These are phyloP conservation scores for Microtus montanus DNA, from an alignment of 2,113 vertebrate species.

Conservation along the genomic window DNA sequence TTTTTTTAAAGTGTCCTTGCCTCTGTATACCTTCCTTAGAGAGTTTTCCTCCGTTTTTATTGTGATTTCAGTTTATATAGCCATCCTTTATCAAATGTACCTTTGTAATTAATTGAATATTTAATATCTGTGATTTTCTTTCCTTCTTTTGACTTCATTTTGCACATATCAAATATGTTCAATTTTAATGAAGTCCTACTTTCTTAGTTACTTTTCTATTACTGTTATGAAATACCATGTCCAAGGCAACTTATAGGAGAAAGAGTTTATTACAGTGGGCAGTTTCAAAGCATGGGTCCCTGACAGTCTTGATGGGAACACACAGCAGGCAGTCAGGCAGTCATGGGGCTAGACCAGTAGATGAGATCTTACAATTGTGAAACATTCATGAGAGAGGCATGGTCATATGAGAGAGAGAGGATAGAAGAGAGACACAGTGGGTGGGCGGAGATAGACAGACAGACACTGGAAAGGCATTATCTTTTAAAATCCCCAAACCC, in stretches of 20 bases:
- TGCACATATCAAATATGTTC: not conserved
- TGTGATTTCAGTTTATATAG: not conserved
- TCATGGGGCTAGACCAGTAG: rapidly evolving
- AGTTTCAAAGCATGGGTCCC: not conserved
- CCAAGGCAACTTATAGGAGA: not conserved
- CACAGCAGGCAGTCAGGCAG: not conserved
- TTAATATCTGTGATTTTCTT: not conserved
- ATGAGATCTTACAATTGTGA: not conserved
- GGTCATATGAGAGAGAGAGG: not conserved
- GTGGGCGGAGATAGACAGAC: not conserved
- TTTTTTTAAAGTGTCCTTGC: not conserved
- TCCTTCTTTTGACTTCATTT: not conserved
- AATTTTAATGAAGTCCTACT: not conserved
- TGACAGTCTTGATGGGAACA: not conserved
- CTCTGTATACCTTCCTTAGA: not conserved
- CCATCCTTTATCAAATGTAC: not conserved
- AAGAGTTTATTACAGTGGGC: not conserved
- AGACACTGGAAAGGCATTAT: not conserved
- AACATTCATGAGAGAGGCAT: not conserved
- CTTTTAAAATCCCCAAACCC: not conserved
- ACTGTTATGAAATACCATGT: not conserved
- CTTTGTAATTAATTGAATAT: not conserved
- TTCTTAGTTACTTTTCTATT: not conserved
- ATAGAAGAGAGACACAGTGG: not conserved
- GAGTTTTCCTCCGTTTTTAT: not conserved